A percentile compares a stretch with the other conserved stretches of the same genome.
These are phyloP conservation scores for Drosophila maculinotata DNA, from an alignment of 2,888 invertebrate genomes.

Conservation along the genomic window DNA sequence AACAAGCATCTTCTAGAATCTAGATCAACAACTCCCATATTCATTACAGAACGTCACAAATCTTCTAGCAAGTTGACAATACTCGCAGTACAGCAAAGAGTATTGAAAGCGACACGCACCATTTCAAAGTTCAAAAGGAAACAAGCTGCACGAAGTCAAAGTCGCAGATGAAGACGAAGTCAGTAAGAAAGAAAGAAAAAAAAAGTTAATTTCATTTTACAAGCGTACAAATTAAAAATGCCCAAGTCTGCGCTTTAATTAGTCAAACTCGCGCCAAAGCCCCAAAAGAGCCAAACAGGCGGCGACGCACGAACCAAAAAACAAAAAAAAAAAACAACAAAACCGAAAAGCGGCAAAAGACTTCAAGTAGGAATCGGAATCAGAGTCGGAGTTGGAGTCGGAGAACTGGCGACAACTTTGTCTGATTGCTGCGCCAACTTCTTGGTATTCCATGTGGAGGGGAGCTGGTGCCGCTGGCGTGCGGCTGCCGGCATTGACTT, in stretches of 20 bases:
- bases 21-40: too few relatives aligned
- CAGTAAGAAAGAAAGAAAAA: constrained; percentile 31
- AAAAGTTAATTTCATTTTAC: constrained; percentile 77
- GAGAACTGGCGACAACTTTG: constrained; percentile 68
- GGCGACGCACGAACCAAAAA: constrained; percentile 63
- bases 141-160: constrained; percentile 78
- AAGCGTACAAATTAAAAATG: constrained; percentile 82
- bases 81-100: constrained; percentile 7
- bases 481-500: constrained; percentile 57
- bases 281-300: constrained; percentile 49
- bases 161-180: constrained; percentile 18
- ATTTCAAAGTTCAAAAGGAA: constrained; percentile 78
- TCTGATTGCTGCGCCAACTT: constrained; percentile 63
- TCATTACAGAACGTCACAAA: background rate
- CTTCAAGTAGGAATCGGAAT: constrained; percentile 42
- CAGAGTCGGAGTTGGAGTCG: constrained; percentile 28
- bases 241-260: constrained; percentile 81
- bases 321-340: constrained; percentile 21
- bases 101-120: constrained; percentile 67
- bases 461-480: constrained; percentile 45
- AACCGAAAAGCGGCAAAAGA: constrained; percentile 22
- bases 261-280: constrained; percentile 82
- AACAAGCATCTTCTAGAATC: too few relatives aligned
- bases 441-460: constrained; percentile 59
- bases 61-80: background rate